Conservation (phyloP, 2,888 invertebrate species). For the Morinoia aosen region DNA sequence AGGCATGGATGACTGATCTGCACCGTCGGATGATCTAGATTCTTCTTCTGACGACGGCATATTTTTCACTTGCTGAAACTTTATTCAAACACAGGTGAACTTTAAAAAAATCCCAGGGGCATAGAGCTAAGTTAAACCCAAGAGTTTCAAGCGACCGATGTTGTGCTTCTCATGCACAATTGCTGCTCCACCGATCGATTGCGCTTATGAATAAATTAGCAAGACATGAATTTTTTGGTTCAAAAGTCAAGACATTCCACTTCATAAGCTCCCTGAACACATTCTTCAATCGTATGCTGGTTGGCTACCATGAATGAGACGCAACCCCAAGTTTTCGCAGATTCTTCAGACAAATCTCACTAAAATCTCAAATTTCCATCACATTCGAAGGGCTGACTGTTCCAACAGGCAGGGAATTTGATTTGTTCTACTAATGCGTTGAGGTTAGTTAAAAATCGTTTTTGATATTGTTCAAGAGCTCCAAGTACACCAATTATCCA, state of each 20-base stretch:
- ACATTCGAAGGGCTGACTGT: neutral
- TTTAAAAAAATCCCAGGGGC: neutral
- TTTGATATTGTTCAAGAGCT: neutral
- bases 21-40: conserved; percentile 24
- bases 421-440: neutral
- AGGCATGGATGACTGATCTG: neutral
- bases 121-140: neutral
- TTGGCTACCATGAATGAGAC: neutral
- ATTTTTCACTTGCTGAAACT: neutral
- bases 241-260: neutral
- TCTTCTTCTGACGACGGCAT: conserved; percentile 40
- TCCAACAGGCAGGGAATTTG: neutral
- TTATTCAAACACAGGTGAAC: neutral
- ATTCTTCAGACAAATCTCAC: neutral
- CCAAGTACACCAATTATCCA: neutral
- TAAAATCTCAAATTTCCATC: neutral
- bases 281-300: neutral
- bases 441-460: neutral
- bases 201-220: neutral
- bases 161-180: neutral
- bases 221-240: neutral
- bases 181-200: neutral
- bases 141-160: neutral
- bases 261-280: neutral
- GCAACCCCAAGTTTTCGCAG: neutral